phyloP scores from a whole-genome alignment of 2,888 invertebrate genomes.

The Timandra comae region DNA sequence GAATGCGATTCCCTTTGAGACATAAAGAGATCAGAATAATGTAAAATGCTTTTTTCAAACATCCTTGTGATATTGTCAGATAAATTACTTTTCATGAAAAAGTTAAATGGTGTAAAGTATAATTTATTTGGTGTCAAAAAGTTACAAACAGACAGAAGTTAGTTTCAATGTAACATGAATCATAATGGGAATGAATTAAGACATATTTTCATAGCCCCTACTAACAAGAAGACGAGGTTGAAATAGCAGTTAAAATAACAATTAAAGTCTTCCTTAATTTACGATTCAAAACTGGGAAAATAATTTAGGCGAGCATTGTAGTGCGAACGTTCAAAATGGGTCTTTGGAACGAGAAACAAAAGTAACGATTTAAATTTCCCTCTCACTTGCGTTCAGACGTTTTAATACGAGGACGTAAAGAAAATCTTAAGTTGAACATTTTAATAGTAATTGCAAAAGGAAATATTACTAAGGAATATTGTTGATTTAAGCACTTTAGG shows the following conservation, averaged over 20 bases:
- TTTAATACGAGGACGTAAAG: slow-evolving; percentile 46
- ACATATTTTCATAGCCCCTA: slow-evolving; percentile 66
- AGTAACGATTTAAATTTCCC: slow-evolving; percentile 57
- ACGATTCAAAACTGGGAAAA: slow-evolving; percentile 73
- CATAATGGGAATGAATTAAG: slow-evolving; percentile 70
- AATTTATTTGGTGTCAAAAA: slow-evolving; percentile 34
- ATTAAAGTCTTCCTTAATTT: slow-evolving; percentile 74
- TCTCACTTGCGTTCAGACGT: slow-evolving; percentile 48
- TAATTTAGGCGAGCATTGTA: slow-evolving; percentile 64
- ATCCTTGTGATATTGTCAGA: too few species aligned
- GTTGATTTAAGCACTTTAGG: slow-evolving; percentile 57
- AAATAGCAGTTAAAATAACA: slow-evolving; percentile 76
- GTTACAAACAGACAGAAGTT: slow-evolving; percentile 37
- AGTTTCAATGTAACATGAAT: slow-evolving; percentile 66
- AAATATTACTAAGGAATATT: slow-evolving; percentile 67
- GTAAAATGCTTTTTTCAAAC: neutral
- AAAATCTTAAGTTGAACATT: slow-evolving; percentile 62
- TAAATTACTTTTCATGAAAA: too few species aligned
- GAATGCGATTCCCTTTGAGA: slow-evolving; percentile 49
- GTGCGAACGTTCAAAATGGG: slow-evolving; percentile 58
- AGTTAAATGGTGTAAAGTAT: slow-evolving; percentile 34
- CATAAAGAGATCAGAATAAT: slow-evolving; percentile 3
- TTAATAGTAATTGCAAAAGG: slow-evolving; percentile 66
- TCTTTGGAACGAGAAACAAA: slow-evolving; percentile 65
- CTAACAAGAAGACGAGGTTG: slow-evolving; percentile 57